These are phyloP conservation scores for Himalopsyche tibetana DNA, from an alignment of 2,888 invertebrate species.

Conservation along the genomic window DNA sequence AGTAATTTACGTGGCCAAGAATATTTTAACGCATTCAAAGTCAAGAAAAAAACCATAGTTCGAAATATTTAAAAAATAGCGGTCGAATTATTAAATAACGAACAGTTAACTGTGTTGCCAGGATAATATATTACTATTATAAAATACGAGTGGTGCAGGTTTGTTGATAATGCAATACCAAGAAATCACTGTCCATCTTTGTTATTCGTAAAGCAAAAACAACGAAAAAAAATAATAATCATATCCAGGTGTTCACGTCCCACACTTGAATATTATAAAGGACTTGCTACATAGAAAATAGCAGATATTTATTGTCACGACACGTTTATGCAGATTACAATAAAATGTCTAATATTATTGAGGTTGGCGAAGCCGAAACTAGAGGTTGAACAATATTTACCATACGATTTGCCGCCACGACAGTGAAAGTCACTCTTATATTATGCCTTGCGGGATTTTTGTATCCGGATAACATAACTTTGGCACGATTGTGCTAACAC, in stretches of 20 bases:
- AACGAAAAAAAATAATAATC: too few species aligned
- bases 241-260: slow-evolving; percentile 8
- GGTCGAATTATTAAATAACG: too few species aligned
- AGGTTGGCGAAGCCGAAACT: background rate
- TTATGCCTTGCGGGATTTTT: background rate
- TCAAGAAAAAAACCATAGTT: too few species aligned
- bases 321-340: background rate
- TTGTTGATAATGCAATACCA: too few species aligned
- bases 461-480: slow-evolving; percentile 29
- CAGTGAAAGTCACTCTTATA: slow-evolving; percentile 5
- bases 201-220: too few species aligned
- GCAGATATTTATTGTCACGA: slow-evolving; percentile 7
- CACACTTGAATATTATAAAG: background rate
- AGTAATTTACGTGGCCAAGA: too few species aligned
- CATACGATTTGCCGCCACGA: background rate
- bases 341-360: slow-evolving; percentile 21
- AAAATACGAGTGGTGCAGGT: too few species aligned
- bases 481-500: background rate
- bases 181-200: too few species aligned
- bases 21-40: too few species aligned
- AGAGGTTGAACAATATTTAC: background rate
- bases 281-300: slow-evolving; percentile 1
- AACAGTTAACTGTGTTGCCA: too few species aligned
- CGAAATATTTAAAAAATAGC: too few species aligned
- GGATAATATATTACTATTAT: too few species aligned